Evolutionary conservation across 2,797 vertebrate genomes (phyloP), one percentile per base, ranked within the genome.

Genomic region (Geotrypetes seraphini): DNA sequence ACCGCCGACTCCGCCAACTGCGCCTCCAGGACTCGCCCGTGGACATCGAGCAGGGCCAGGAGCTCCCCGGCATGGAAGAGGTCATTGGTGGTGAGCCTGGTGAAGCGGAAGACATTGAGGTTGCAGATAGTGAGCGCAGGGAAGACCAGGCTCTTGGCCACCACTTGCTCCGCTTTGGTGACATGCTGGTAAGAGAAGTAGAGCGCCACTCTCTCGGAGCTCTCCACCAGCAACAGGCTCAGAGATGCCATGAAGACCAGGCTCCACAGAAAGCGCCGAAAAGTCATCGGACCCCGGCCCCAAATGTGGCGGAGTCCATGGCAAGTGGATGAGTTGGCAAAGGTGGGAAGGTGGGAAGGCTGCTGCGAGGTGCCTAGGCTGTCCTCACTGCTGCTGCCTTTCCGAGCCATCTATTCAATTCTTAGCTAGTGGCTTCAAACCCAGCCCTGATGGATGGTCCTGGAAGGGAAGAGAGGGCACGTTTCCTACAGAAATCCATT

Each of bases 101-200:
- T 88, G 56, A 99, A 99, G 36, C 95, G 90, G 57, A 93, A 96
- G 20, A 85, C 71, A 0, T 99, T 99, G 48, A 99, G 87, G 66
- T 99, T 99, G 55, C 95, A 99, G 60, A 99, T 78, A 50, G 94
- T 99, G 57, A 99, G 87, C 0, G 89, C 89, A 0, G 95, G 95
- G 43, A 99, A 99, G 31, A 94, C 84, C 57, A 99, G 70, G 66
- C 88, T 96, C 57, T 90, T 80, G 0, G 89, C 87, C 23, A 91
- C 88, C 3, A 95, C 86, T 12, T 94, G 92, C 0, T 95, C 93
- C 73, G 99, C 73, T 43, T 93, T 96, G 56, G 90, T 95, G 56
- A 99, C 89, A 0, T 99, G 95, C 32, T 95, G 93, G 60, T 96
- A 97, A 34, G 94, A 95, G 28, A 99, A 83, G 68, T 96, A 99